Conservation (phyloP, 2,797 vertebrate genomes). For the Periparus ater region DNA sequence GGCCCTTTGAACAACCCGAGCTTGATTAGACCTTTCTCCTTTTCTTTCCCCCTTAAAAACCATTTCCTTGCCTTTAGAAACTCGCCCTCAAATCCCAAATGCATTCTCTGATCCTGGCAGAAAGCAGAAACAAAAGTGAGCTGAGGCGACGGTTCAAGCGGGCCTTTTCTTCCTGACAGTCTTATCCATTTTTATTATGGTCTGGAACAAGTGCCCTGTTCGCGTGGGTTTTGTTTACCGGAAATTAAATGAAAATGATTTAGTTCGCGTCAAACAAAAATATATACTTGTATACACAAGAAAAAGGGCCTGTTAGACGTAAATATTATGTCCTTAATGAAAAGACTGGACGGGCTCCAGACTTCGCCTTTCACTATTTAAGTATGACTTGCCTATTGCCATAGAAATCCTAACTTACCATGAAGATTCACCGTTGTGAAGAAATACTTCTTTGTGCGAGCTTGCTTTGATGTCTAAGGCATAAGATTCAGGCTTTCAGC, state of each 20-base stretch:
- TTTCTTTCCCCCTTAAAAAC: slow-evolving; percentile 85
- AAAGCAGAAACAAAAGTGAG: slow-evolving; percentile 84
- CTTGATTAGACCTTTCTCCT: slow-evolving; percentile 87
- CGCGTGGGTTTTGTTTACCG: slow-evolving; percentile 83
- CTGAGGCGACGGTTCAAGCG: slow-evolving; percentile 80
- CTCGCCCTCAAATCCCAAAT: slow-evolving; percentile 82
- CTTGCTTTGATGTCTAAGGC: slow-evolving; percentile 96
- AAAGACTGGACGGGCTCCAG: slow-evolving; percentile 88
- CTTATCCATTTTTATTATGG: slow-evolving; percentile 83
- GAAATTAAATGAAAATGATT: slow-evolving; percentile 85
- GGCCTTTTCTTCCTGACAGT: slow-evolving; percentile 80
- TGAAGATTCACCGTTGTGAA: slow-evolving; percentile 99
- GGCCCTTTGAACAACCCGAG: slow-evolving; percentile 85
- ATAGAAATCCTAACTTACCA: slow-evolving; percentile 99
- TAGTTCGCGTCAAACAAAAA: slow-evolving; percentile 82
- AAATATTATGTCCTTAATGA: slow-evolving; percentile 97
- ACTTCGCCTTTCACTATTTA: slow-evolving; percentile 94
- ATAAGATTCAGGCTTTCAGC: slow-evolving; percentile 91
- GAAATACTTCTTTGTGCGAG: slow-evolving; percentile 95
- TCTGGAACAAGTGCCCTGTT: slow-evolving; percentile 82
- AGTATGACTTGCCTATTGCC: slow-evolving; percentile 97
- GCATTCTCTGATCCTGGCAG: slow-evolving; percentile 83
- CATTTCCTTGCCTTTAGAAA: slow-evolving; percentile 87
- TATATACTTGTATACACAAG: slow-evolving; percentile 86
- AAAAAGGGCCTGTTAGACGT: slow-evolving; percentile 88